These are phyloP conservation scores for Oplegnathus fasciatus DNA, from an alignment of 2,113 vertebrate genomes.

Conservation along the genomic window DNA sequence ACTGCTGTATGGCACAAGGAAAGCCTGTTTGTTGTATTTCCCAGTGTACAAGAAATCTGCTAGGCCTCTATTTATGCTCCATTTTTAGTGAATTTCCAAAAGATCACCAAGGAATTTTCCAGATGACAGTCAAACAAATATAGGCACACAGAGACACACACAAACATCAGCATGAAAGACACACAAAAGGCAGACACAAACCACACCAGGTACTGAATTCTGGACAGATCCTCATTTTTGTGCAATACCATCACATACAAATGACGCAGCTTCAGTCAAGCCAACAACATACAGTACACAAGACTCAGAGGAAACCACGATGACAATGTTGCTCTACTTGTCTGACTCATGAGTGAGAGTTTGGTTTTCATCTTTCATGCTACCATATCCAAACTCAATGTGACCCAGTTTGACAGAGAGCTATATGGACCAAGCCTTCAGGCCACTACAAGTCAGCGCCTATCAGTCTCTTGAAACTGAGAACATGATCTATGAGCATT, in stretches of 20 bases:
- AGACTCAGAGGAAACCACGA: not conserved
- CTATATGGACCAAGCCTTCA: not conserved
- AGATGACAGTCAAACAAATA: conserved; percentile 1
- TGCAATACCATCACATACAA: conserved; percentile 7
- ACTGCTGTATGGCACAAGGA: conserved; percentile 10
- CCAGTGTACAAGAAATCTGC: not conserved
- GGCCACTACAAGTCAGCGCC: not conserved
- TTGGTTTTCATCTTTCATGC: not conserved
- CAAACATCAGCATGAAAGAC: conserved; percentile 17
- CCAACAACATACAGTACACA: not conserved
- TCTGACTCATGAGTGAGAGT: not conserved
- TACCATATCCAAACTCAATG: not conserved
- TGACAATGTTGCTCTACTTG: not conserved
- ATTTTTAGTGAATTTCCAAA: conserved; percentile 3
- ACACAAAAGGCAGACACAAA: conserved; percentile 26
- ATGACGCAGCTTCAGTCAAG: not conserved
- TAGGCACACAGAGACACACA: not conserved
- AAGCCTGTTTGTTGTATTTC: not conserved
- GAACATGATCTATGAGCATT: not conserved
- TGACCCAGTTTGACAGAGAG: not conserved
- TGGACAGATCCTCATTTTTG: conserved; percentile 12
- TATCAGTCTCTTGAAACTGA: not conserved
- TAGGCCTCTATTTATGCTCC: not conserved
- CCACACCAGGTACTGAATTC: conserved; percentile 14
- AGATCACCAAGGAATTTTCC: not conserved